Base-by-base conservation (phyloP, 2,113 vertebrate genomes). In the Rhinichthys klamathensis region DNA sequence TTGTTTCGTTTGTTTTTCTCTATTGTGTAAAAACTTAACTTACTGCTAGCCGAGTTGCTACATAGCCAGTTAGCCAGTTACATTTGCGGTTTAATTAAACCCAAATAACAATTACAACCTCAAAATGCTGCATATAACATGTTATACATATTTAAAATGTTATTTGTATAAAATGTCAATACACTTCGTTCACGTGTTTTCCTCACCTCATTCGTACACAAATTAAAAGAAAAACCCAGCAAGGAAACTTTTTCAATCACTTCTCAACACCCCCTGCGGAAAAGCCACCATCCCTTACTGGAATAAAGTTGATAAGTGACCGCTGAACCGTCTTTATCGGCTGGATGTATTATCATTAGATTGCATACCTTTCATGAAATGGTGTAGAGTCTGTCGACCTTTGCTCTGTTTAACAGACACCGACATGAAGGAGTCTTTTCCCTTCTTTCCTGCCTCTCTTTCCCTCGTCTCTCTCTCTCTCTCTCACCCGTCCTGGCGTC, bases 401-500 rank as follows among this genome's bases (percentile, higher is more conserved):
- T 88, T 87, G 87, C 86, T 86, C 72, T 78, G 18, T 70, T 83
- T 51, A 41, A 84, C 80, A 21, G 44, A 51, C 87, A 89, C 69
- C 86, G 84, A 87, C 89, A 90, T 84, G 88, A 89, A 91, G 87
- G 30, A 82, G 75, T 84, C 86, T 2, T 30, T 85, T 86, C 25
- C 15, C 54, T 65, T 69, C 49, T 54, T 56, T 90, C 86, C 85
- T 85, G 73, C 74, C 16, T 54, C 74, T 82, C 79, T 84, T 82
- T 90, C 85, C 87, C 87, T 88, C 87, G 30, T 86, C 87, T 90
- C 38, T 9, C 38, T 38, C 35, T 38, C 87, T 88, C 87, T 87
- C 87, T 90, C 90, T 90, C 90, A 92, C 89, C 92, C 88, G 88
- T 86, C 88, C 91, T 82, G 90, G 90, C 94, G 91, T 93, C 92